These are phyloP conservation scores for Psettodes erumei DNA, from an alignment of 2,113 vertebrate genomes.

Conservation along the genomic window DNA sequence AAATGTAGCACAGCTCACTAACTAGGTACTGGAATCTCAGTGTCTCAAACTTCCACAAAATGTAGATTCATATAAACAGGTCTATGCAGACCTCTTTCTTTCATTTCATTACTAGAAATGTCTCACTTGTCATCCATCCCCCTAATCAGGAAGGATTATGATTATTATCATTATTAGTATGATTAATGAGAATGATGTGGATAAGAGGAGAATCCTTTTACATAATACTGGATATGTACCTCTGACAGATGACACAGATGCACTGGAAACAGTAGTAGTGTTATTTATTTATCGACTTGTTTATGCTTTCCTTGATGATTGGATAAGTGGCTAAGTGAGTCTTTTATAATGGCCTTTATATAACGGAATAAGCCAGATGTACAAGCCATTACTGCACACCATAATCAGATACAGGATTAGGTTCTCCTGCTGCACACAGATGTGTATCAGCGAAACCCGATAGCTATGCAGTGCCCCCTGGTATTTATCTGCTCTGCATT, in stretches of 20 bases:
- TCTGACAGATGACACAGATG: neutral
- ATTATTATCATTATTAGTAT: too few species aligned
- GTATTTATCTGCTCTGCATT: constrained; percentile 35
- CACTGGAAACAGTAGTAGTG: neutral
- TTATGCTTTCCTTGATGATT: neutral
- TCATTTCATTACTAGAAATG: neutral
- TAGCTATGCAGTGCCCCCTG: constrained; percentile 20
- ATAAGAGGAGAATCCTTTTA: constrained; percentile 1
- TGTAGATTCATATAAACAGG: neutral
- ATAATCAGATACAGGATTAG: constrained; percentile 65
- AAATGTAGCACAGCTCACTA: neutral
- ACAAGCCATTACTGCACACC: constrained; percentile 45
- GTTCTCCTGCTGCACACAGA: constrained; percentile 57
- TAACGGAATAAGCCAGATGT: constrained; percentile 49
- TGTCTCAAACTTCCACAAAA: neutral
- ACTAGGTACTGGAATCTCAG: too few species aligned
- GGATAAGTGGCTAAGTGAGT: constrained; percentile 29
- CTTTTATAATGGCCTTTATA: constrained; percentile 53
- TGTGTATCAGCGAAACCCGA: constrained; percentile 67
- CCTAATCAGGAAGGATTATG: constrained; percentile 27
- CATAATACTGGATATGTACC: neutral
- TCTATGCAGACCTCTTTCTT: neutral
- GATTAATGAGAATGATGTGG: neutral
- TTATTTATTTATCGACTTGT: neutral
- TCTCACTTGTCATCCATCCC: constrained; percentile 14